Conservation (phyloP, 1,140 invertebrate species). For the Anthonomus grandis region DNA sequence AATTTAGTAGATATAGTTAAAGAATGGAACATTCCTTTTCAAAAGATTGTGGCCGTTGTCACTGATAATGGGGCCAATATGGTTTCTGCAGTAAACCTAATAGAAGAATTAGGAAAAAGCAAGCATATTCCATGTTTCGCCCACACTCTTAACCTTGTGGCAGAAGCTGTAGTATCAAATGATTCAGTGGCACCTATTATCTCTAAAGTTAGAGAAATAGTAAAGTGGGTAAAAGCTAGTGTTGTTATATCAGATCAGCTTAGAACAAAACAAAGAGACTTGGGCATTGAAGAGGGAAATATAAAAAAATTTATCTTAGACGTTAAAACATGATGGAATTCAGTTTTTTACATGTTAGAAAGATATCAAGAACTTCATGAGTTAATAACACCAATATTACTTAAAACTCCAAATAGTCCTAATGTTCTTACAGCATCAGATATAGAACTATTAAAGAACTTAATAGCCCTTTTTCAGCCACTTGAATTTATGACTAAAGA, state of each 20-base stretch:
- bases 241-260: background rate
- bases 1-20: background rate
- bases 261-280: background rate
- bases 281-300: background rate
- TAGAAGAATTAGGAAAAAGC: background rate
- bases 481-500: conserved; percentile 3
- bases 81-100: background rate
- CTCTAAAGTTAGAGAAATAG: background rate
- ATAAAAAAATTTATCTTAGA: conserved; percentile 2
- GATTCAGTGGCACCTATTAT: background rate
- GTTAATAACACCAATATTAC: background rate
- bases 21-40: background rate
- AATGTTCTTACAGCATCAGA: background rate
- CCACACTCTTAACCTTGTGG: background rate
- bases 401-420: background rate
- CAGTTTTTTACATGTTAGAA: background rate
- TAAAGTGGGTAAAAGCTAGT: background rate
- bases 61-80: conserved; percentile 6
- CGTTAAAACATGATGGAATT: conserved; percentile 3
- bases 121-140: conserved; percentile 5
- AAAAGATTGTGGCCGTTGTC: background rate
- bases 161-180: background rate
- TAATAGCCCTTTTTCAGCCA: background rate
- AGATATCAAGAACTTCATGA: background rate
- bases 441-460: background rate